phyloP scores from a whole-genome alignment of 2,113 vertebrate species.

The Forbesichthys agassizii region DNA sequence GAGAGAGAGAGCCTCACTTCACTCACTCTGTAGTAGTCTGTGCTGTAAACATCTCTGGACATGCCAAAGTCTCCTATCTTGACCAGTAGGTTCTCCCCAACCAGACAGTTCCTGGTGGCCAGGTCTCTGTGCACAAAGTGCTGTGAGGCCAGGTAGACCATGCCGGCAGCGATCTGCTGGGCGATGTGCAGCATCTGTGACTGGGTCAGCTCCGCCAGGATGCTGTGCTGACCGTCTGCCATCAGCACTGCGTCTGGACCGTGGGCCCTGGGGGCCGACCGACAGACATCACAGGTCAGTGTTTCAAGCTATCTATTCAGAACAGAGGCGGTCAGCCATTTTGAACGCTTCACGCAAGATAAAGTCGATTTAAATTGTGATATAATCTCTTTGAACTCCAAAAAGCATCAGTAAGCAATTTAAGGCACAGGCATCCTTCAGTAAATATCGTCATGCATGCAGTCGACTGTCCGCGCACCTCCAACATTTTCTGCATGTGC shows the following conservation, averaged over 20 bases:
- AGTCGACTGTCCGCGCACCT: too few species aligned
- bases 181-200: conserved; percentile 99
- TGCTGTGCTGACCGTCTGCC: conserved; percentile 88
- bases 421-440: too few species aligned
- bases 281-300: background rate
- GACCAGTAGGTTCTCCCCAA: conserved; percentile 95
- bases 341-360: too few species aligned
- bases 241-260: conserved; percentile 95
- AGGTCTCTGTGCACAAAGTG: conserved; percentile 98
- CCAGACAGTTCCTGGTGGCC: conserved; percentile 96
- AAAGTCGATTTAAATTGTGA: too few species aligned
- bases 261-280: conserved; percentile 81
- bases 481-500: too few species aligned
- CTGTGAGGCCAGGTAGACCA: conserved; percentile 98
- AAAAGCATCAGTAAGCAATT: too few species aligned
- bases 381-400: too few species aligned
- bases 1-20: background rate
- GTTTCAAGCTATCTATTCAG: too few species aligned
- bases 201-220: conserved; percentile 89
- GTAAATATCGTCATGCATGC: too few species aligned
- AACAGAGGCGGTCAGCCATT: too few species aligned
- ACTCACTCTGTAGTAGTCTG: conserved; percentile 98
- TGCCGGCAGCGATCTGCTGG: conserved; percentile 96
- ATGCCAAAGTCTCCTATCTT: conserved; percentile 99
- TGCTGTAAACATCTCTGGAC: conserved; percentile 99